Evolutionary conservation across 2,888 invertebrate genomes (phyloP).

Genomic region (Heliconius hortense): DNA sequence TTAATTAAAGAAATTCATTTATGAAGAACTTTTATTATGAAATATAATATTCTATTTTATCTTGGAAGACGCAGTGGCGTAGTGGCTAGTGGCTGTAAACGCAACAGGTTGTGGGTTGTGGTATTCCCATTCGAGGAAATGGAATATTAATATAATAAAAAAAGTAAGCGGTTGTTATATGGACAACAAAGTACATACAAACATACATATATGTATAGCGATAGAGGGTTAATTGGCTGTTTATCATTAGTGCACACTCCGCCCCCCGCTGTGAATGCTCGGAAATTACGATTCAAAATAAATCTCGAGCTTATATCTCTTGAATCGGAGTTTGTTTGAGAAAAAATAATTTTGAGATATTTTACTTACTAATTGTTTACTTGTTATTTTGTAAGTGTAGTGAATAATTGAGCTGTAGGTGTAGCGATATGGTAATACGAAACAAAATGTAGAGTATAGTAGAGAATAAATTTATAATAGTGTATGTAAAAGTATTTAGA

Average conservation of each 20-base stretch:
- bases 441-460: too few relatives aligned
- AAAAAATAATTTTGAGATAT: conserved; percentile 7
- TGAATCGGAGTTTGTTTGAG: conserved; percentile 25
- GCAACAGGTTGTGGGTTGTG: too few relatives aligned
- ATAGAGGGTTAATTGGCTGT: conserved; percentile 38
- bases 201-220: conserved; percentile 24
- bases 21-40: background rate
- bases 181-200: background rate
- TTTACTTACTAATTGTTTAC: conserved; percentile 25
- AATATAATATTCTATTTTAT: background rate
- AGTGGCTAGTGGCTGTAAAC: too few relatives aligned
- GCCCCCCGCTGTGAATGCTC: conserved; percentile 38
- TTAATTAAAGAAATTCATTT: background rate
- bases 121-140: too few relatives aligned
- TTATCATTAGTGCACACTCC: conserved; percentile 39
- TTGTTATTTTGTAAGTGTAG: conserved; percentile 1
- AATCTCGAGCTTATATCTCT: conserved; percentile 35
- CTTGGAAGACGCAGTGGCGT: too few relatives aligned
- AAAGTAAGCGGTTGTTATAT: background rate
- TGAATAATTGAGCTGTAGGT: background rate
- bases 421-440: too few relatives aligned
- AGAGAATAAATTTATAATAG: too few relatives aligned
- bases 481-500: background rate
- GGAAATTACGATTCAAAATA: conserved; percentile 39
- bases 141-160: background rate